phyloP scores from a whole-genome alignment of 2,113 vertebrate genomes.

The Lagopus leucura region DNA sequence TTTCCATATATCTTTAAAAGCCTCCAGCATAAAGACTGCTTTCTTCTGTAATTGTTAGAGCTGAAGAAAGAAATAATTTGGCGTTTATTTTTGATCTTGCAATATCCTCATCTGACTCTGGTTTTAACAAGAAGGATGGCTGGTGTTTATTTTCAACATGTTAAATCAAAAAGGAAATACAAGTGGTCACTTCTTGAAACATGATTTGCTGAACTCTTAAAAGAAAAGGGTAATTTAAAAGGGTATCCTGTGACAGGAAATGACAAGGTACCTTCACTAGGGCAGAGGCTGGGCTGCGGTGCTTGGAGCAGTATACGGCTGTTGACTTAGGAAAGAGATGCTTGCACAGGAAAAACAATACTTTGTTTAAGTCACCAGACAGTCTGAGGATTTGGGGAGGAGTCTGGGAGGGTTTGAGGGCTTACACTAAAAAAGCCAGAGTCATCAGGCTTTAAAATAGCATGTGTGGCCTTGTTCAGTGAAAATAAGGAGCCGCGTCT shows the following conservation, averaged over 20 bases:
- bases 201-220: not conserved
- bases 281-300: conserved; percentile 26
- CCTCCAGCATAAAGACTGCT: not conserved
- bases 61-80: not conserved
- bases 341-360: conserved; percentile 73
- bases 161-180: conserved; percentile 50
- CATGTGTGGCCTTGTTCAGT: conserved; percentile 62
- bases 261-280: conserved; percentile 59
- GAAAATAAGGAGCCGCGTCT: conserved; percentile 55
- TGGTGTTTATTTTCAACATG: conserved; percentile 65
- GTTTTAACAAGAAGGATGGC: not conserved
- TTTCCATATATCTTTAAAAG: not conserved
- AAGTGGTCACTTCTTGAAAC: conserved; percentile 34
- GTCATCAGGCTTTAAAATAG: conserved; percentile 82
- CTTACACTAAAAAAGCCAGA: conserved; percentile 69
- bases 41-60: not conserved
- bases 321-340: conserved; percentile 58
- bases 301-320: conserved; percentile 27
- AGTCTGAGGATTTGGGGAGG: conserved; percentile 69
- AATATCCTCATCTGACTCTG: not conserved
- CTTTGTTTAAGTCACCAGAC: conserved; percentile 75
- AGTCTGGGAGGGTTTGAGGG: conserved; percentile 66
- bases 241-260: conserved; percentile 73
- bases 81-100: conserved; percentile 4
- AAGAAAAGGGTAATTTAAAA: conserved; percentile 48